Evolutionary conservation across 1,140 invertebrate genomes (phyloP), one percentile per base, ranked within the genome.

Genomic region (Galendromus occidentalis): DNA sequence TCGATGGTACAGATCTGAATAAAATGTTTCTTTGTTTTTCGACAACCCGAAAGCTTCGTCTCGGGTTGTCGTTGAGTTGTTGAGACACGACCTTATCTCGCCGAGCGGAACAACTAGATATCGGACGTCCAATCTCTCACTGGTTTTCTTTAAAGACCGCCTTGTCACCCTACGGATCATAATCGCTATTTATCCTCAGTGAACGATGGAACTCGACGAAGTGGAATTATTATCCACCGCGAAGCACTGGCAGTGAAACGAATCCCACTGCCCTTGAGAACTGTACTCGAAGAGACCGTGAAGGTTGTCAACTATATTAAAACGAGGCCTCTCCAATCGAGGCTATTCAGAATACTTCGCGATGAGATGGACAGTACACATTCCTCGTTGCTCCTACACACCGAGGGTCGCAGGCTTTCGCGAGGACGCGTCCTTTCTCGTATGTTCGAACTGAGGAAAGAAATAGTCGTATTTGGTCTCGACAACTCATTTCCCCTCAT

Each of bases 291-390:
- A 28, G 55, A 65, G 47, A 65, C 64, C 44, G 55, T 69, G 17
- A 42, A 69, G 45, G 42, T 59, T 5, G 42, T 66, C 39, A 69
- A 69, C 63, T 69, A 64, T 41, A 68, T 69, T 41, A 67, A 64
- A 66, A 64, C 47, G 33, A 63, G 63, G 25, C 65, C 55, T 55
- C 64, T 69, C 33, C 66, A 67, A 65, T 65, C 29, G 42, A 47
- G 66, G 44, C 65, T 70, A 29, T 69, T 70, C 65, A 0, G 59
- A 65, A 55, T 28, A 41, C 42, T 67, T 30, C 68, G 64, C 65
- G 63, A 69, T 29, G 67, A 70, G 44, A 69, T 69, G 63, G 41
- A 63, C 33, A 22, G 44, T 30, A 51, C 47, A 29, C 63, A 59
- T 51, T 33, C 42, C 29, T 41, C 55, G 59, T 42, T 65, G 30